Base-by-base conservation (phyloP, 2,797 vertebrate species). In the Sciaenops ocellatus region DNA sequence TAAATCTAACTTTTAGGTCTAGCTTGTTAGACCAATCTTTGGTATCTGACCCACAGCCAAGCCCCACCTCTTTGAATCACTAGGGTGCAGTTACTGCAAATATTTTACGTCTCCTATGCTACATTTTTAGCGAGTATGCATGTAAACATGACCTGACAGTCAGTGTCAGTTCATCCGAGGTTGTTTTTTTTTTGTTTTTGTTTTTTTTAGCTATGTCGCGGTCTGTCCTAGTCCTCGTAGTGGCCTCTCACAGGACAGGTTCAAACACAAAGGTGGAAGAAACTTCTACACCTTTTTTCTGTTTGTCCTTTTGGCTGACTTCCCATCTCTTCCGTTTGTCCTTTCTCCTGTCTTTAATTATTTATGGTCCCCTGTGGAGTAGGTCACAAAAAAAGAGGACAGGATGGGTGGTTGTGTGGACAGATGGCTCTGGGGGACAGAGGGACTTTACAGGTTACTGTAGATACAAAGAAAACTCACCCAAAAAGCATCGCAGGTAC, bases 281-380 rank as follows among this genome's bases (percentile, higher is more conserved):
- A 41, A 60, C 73, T 70, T 74, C 65, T 52, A 71, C 77, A 38
- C 34, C 34, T 34, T 34, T 60, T 85, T 66, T 68, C 47, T 84
- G 59, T 83, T 83, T 71, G 61, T 79, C 60, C 61, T 71, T 70
- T 73, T 84, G 85, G 62, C 74, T 82, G 44, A 59, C 57, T 78
- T 62, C 26, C 69, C 60, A 55, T 20, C 30, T 62, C 44, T 15
- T 38, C 34, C 6, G n/a, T 73, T 60, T 83, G 66, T 73, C 69
- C 65, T 42, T 24, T 79, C 72, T 54, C 74, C 38, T 83, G 52
- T 75, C 65, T 72, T 93, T 66, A 22, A 91, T 93, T 90, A 92
- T 93, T 93, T 50, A 93, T 92, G 82, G 3, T 22, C 77, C 66
- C 76, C 79, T 65, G 81, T 78, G 59, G 82, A 75, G 73, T 5